These are phyloP conservation scores for Diaphora mendica DNA, from an alignment of 2,888 invertebrate genomes.

Conservation along the genomic window DNA sequence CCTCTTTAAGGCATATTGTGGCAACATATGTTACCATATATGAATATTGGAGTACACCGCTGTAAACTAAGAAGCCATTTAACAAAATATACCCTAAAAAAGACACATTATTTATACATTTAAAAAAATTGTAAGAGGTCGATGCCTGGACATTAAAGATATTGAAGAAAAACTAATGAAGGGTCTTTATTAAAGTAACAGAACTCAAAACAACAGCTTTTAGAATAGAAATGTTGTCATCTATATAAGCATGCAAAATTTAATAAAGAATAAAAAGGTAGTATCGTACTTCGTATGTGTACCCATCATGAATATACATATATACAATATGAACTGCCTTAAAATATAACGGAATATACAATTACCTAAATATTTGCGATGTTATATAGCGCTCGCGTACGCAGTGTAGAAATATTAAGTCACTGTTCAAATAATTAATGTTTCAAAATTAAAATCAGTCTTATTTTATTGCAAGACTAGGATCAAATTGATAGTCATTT, in stretches of 20 bases:
- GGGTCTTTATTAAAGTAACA: no score
- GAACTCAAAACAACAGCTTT: no score
- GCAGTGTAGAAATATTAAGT: conserved; percentile 51
- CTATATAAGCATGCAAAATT: no score
- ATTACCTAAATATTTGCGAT: conserved; percentile 44
- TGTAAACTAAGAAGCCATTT: neutral
- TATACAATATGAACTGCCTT: conserved; percentile 34
- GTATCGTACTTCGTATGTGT: conserved; percentile 26
- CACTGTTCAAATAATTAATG: conserved; percentile 38
- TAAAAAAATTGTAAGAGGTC: no score
- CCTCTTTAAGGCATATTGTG: neutral
- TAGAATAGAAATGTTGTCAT: no score
- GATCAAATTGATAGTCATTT: conserved; percentile 7
- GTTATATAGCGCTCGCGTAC: conserved; percentile 42
- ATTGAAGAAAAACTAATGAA: no score
- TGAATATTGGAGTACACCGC: neutral
- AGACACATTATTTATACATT: neutral
- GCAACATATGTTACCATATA: neutral
- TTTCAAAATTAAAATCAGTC: conserved; percentile 47
- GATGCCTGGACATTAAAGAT: no score
- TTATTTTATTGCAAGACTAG: conserved; percentile 38
- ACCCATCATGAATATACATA: conserved; percentile 9
- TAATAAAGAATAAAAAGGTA: conserved; percentile 1
- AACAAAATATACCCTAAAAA: neutral
- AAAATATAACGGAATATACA: conserved; percentile 43